phyloP scores from a whole-genome alignment of 2,797 vertebrate species.

The Chaenodraco wilsoni region DNA sequence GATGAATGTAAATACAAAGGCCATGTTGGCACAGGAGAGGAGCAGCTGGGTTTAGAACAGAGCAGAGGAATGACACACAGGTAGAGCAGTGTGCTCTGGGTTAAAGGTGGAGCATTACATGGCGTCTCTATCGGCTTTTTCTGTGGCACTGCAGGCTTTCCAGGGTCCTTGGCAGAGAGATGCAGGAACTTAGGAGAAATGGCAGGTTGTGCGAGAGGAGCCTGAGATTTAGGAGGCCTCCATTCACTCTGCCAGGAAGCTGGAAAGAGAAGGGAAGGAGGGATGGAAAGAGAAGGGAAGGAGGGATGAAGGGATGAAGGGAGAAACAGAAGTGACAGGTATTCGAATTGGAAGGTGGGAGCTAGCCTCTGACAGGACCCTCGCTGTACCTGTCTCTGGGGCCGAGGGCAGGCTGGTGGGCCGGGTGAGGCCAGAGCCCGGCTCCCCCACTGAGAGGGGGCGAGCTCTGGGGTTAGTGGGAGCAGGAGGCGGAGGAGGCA shows the following conservation, averaged over 20 bases:
- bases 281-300: not conserved
- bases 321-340: slow-evolving; percentile 23
- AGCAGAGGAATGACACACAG: not conserved
- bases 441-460: slow-evolving; percentile 46
- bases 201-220: slow-evolving; percentile 61
- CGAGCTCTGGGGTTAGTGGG: slow-evolving; percentile 54
- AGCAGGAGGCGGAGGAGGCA: slow-evolving; percentile 27
- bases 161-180: slow-evolving; percentile 42
- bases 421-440: slow-evolving; percentile 66
- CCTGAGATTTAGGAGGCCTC: slow-evolving; percentile 77
- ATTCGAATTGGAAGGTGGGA: not conserved
- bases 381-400: slow-evolving; percentile 76
- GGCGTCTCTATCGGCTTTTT: slow-evolving; percentile 64
- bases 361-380: not conserved
- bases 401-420: slow-evolving; percentile 83
- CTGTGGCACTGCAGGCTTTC: slow-evolving; percentile 52
- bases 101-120: slow-evolving; percentile 59
- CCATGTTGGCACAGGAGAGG: not conserved
- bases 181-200: slow-evolving; percentile 70
- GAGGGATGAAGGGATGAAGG: slow-evolving; percentile 9
- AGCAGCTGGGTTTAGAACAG: not conserved
- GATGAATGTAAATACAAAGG: not conserved
- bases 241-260: slow-evolving; percentile 85
- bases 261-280: slow-evolving; percentile 29
- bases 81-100: not conserved